Evolutionary conservation across 2,888 invertebrate genomes (phyloP).

Genomic region (Machimus rusticus): DNA sequence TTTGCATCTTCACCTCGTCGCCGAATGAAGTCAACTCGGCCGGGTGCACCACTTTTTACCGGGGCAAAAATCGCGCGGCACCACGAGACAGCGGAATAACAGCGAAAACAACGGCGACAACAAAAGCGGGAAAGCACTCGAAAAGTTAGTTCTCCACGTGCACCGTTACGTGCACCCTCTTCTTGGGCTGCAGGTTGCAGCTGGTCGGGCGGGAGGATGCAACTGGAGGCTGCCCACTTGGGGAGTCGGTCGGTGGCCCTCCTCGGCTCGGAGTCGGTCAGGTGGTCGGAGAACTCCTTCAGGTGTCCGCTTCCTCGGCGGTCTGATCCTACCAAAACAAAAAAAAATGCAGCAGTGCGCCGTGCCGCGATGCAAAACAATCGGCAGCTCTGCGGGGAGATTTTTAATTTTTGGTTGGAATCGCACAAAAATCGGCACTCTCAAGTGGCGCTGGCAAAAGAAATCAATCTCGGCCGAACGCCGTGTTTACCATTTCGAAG

Average conservation of each 20-base stretch:
- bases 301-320: background rate
- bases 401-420: background rate
- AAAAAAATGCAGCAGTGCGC: background rate
- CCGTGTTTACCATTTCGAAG: slow-evolving; percentile 57
- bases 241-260: background rate
- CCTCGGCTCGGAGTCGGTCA: background rate
- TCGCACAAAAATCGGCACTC: background rate
- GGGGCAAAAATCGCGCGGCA: background rate
- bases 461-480: background rate
- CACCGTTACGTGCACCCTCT: background rate
- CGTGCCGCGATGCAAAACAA: background rate
- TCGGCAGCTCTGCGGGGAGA: background rate
- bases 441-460: background rate
- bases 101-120: background rate
- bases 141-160: background rate
- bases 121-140: background rate
- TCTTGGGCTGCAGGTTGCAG: background rate
- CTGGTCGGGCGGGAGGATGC: background rate
- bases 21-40: background rate
- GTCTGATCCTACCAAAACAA: background rate
- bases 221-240: background rate
- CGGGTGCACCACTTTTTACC: background rate
- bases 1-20: background rate
- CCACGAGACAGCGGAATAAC: background rate
- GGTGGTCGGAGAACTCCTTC: background rate